A percentile compares a stretch with the other conserved stretches of the same genome.
Conservation (phyloP, 2,888 invertebrate genomes). For the Parapristionchus giblindavisi region DNA sequence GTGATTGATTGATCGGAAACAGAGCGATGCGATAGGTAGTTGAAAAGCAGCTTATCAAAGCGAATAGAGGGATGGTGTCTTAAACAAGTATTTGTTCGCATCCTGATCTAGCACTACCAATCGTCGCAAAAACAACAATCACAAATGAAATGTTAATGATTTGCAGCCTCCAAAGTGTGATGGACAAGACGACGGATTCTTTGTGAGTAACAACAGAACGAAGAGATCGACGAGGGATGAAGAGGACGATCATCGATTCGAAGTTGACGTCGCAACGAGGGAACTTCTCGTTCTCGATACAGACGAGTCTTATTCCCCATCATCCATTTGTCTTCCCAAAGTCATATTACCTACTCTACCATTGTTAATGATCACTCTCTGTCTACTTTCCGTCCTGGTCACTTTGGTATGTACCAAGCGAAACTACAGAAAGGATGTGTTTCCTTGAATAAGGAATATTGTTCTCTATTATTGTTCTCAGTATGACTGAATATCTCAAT, state of each 20-base stretch:
- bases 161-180: conserved; percentile 34
- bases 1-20: no score
- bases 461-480: no score
- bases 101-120: no score
- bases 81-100: not conserved
- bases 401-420: conserved; percentile 16
- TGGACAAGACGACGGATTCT: not conserved
- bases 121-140: no score
- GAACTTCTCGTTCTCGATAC: conserved; percentile 63
- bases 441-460: not conserved
- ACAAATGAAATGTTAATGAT: no score
- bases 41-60: not conserved
- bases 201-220: conserved; percentile 18
- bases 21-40: not conserved
- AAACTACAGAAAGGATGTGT: conserved; percentile 7
- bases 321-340: conserved; percentile 21
- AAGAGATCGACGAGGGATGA: conserved; percentile 32
- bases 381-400: conserved; percentile 34
- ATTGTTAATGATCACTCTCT: conserved; percentile 30
- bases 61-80: not conserved
- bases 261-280: conserved; percentile 65
- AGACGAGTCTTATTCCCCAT: conserved; percentile 46
- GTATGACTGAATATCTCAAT: not conserved
- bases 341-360: conserved; percentile 34
- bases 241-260: conserved; percentile 36